Base-by-base conservation (phyloP, 2,888 invertebrate genomes). In the Callyntrura guangdongensis region DNA sequence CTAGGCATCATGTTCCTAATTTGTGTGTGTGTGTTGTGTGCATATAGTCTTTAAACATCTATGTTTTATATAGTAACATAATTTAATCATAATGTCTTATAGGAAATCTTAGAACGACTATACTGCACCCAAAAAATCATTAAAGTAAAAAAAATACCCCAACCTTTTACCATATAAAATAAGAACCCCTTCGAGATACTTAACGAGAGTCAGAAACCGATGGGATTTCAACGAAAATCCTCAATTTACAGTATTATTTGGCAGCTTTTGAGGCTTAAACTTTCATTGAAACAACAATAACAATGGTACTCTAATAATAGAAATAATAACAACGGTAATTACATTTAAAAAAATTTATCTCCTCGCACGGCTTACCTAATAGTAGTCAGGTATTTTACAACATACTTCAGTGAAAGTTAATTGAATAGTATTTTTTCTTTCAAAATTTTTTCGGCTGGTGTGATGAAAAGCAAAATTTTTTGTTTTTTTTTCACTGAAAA, bases 101-200 rank as follows among this genome's bases (percentile, higher is more conserved):
- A 79, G 56, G 20, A 79, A 56, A 79, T 56, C 79, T 36, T 79
- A 79, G 79, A 77, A 82, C 90, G 49, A 49, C 49, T 74, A 61
- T 89, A 83, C 61, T 74, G 74, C 90, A 86, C 86, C 90, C 90
- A 69, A 69, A 67, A 88, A 64, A 84, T 59, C 20, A 81, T 59
- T 77, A 27, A 85, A 86, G 72, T 74, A 79, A 84, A 74, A 61
- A 56, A 86, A 81, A 81, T 74, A 86, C 90, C 90, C 86, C 86
- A 90, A 90, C 90, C 90, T 90, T 90, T 90, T 90, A 90, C 90
- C 90, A 20, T 72, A 72, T 86, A 59, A 83, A 69, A 72, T 36
- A 82, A 82, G 83, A 90, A 90, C 86, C 90, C 90, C 82, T 86
- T 86, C 64, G 89, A 89, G 89, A 89, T 85, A 81, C 36, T 20